Evolutionary conservation across 2,888 invertebrate species (phyloP).

Genomic region (Sussaba pulchella): DNA sequence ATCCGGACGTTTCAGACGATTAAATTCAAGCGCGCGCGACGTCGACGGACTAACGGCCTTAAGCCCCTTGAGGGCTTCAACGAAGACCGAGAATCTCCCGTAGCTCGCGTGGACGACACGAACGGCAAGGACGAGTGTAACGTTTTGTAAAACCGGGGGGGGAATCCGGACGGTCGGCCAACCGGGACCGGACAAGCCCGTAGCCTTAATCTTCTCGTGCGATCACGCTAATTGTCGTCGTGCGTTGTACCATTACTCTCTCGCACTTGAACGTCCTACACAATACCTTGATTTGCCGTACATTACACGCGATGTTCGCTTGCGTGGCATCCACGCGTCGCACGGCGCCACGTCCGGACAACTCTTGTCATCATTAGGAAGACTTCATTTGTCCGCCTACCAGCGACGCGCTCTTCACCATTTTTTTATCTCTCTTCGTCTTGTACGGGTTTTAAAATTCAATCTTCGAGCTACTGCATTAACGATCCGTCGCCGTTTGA

Average conservation of each 20-base stretch:
- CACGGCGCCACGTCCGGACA: background rate
- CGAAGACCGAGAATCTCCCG: constrained; percentile 36
- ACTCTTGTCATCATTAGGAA: constrained; percentile 22
- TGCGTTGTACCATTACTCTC: constrained; percentile 33
- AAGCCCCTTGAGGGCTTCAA: constrained; percentile 70
- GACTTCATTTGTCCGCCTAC: constrained; percentile 29
- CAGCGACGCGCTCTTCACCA: too few relatives aligned
- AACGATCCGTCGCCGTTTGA: background rate
- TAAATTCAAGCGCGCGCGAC: constrained; percentile 74
- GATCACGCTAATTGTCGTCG: constrained; percentile 55
- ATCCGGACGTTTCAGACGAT: constrained; percentile 74
- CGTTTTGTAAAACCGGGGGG: constrained; percentile 12
- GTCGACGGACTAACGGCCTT: constrained; percentile 72
- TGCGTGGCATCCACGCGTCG: background rate
- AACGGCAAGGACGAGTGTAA: background rate
- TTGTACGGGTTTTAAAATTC: background rate
- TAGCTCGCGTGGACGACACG: background rate
- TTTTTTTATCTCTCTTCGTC: background rate
- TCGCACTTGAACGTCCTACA: background rate
- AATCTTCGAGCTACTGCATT: constrained; percentile 12
- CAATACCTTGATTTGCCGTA: constrained; percentile 9
- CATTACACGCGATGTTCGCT: background rate
- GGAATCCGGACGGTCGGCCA: background rate
- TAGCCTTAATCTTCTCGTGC: constrained; percentile 69
- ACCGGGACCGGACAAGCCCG: constrained; percentile 64